phyloP scores from a whole-genome alignment of 2,797 vertebrate genomes.

The Percopsis omiscomaycus region DNA sequence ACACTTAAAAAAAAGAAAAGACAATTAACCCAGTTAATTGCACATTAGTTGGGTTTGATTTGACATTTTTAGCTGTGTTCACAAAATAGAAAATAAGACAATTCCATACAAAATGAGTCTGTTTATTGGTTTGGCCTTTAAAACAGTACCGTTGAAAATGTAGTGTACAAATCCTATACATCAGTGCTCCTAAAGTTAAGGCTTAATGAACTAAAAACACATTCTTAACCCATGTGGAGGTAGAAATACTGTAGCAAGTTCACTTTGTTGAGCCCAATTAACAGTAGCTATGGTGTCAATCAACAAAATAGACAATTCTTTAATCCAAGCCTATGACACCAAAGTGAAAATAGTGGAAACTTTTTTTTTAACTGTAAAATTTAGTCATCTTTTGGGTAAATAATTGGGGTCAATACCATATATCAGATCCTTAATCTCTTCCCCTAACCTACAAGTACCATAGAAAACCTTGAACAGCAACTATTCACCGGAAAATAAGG shows the following conservation, averaged over 20 bases:
- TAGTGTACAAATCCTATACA: constrained; percentile 74
- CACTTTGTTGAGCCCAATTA: constrained; percentile 39
- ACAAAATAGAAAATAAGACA: constrained; percentile 57
- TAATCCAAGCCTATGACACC: constrained; percentile 35
- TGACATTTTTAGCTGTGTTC: constrained; percentile 53
- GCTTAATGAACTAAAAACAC: constrained; percentile 69
- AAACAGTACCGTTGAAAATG: constrained; percentile 74
- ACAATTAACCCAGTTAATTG: constrained; percentile 27
- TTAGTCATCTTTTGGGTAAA: constrained; percentile 5
- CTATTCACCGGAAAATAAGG: constrained; percentile 19
- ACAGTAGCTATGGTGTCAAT: constrained; percentile 26
- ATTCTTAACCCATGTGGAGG: constrained; percentile 69
- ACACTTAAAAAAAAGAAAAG: constrained; percentile 43
- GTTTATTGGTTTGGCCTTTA: constrained; percentile 64
- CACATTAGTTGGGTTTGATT: constrained; percentile 39
- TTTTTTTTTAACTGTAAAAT: background rate
- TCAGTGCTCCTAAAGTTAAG: constrained; percentile 74
- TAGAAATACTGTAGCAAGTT: constrained; percentile 73
- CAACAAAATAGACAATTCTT: constrained; percentile 33
- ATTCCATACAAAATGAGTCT: constrained; percentile 57
- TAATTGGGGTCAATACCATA: constrained; percentile 19
- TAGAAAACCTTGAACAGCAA: constrained; percentile 31
- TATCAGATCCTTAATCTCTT: constrained; percentile 1
- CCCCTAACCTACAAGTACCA: constrained; percentile 12
- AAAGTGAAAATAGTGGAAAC: constrained; percentile 15